Evolutionary conservation across 2,113 vertebrate species (phyloP), one percentile per base, ranked within the genome.

Genomic region (Pseudolaguvia tuberculata): DNA sequence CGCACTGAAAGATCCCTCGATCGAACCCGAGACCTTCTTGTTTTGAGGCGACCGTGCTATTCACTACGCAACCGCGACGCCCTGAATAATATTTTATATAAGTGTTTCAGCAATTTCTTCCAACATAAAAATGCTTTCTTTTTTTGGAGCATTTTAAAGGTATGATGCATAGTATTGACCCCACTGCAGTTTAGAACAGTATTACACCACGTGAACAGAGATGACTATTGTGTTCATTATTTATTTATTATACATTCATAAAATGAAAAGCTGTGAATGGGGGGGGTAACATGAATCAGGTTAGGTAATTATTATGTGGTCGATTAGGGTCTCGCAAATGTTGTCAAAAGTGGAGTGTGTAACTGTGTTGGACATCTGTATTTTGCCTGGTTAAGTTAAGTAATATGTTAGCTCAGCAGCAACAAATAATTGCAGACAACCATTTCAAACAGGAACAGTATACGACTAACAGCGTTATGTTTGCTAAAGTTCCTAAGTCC

Each of bases 321-420:
- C 17, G n/a, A 8, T 61, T 61, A n/a, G n/a, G 31, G 11, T 61
- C 58, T 39, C 10, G 58, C 20, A 35, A 35, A 35, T 35, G 3
- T 35, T n/a, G 18, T 13, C 8, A 20, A 31, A 9, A 39, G 31
- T 12, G 13, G 10, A 61, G 57, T 12, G 17, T 39, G 35, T 31
- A 61, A 61, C 15, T 3, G 35, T 61, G 17, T 10, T 61, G 17
- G 29, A n/a, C 20, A 63, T 45, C 12, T 21, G 61, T 13, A 63
- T 48, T n/a, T 25, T 66, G 7, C 25, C 47, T 48, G 62, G 12
- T 45, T 14, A 63, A 20, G 5, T 20, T 21, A 20, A 14, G 31
- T 45, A n/a, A 63, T 23, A n/a, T 63, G 42, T 5, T 4, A 63
- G 31, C 59, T 63, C 61, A 63, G 35, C 35, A 63, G 61, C 35